Evolutionary conservation across 2,888 invertebrate species (phyloP).

Genomic region (Lasioglossum figueresi): DNA sequence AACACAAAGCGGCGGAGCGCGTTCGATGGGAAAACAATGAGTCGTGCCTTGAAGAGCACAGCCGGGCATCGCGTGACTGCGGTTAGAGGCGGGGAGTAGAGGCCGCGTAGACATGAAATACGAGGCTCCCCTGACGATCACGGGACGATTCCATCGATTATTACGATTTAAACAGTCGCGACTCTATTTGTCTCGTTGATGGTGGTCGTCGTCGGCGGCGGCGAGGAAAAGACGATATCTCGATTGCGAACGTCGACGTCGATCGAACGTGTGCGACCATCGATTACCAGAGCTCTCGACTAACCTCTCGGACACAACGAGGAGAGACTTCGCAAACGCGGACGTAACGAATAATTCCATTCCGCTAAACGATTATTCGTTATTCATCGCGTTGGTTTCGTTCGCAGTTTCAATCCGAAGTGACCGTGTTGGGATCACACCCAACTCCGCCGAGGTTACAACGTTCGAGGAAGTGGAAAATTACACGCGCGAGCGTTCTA

Average conservation of each 20-base stretch:
- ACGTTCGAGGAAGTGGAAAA: background rate
- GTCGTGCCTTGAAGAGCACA: background rate
- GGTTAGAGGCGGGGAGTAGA: conserved; percentile 17
- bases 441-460: background rate
- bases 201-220: conserved; percentile 22
- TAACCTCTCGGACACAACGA: background rate
- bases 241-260: conserved; percentile 23
- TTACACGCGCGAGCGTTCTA: background rate
- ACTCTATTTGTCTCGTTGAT: conserved; percentile 38
- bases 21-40: conserved; percentile 29
- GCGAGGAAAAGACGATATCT: conserved; percentile 34
- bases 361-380: conserved; percentile 1
- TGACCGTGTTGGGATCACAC: too few species aligned
- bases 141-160: conserved; percentile 57
- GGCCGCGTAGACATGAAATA: conserved; percentile 46
- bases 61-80: conserved; percentile 44
- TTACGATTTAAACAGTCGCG: conserved; percentile 55
- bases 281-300: background rate
- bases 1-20: background rate
- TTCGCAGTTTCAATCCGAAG: background rate
- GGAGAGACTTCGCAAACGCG: background rate
- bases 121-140: conserved; percentile 37
- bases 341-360: background rate
- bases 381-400: background rate
- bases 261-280: conserved; percentile 5